Evolutionary conservation across 2,113 vertebrate species (phyloP).

Genomic region (Harpagus bidentatus): DNA sequence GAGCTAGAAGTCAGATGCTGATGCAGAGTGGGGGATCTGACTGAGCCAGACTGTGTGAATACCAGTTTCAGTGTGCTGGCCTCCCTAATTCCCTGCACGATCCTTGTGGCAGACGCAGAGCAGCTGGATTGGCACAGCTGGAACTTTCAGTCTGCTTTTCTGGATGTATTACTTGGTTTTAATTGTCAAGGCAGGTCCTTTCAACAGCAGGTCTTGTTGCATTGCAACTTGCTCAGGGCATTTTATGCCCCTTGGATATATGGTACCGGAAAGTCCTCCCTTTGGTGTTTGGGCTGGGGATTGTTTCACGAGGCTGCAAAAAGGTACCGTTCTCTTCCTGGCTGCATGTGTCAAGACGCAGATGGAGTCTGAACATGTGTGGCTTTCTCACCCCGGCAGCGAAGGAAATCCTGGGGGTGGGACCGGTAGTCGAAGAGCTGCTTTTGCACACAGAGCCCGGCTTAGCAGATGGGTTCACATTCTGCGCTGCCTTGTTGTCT

Average conservation of each 20-base stretch:
- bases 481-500: slow-evolving; percentile 39
- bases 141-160: background rate
- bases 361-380: background rate
- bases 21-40: background rate
- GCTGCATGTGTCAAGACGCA: background rate
- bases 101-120: background rate
- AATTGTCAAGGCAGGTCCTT: background rate
- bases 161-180: background rate
- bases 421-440: background rate
- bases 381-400: background rate
- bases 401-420: background rate
- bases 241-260: background rate
- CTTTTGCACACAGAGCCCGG: background rate
- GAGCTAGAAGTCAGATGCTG: background rate
- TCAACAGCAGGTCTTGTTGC: background rate
- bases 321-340: rapidly evolving
- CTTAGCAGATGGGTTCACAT: slow-evolving; percentile 9
- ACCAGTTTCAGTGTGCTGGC: background rate
- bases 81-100: rapidly evolving
- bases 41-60: background rate
- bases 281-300: background rate
- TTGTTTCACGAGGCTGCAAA: background rate
- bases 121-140: slow-evolving; percentile 11
- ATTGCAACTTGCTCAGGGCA: background rate
- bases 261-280: background rate